Percentiles rank a stretch among this genome's conserved stretches.
These are phyloP conservation scores for Sebastolobus altivelis DNA, from an alignment of 2,797 vertebrate genomes.

Conservation along the genomic window DNA sequence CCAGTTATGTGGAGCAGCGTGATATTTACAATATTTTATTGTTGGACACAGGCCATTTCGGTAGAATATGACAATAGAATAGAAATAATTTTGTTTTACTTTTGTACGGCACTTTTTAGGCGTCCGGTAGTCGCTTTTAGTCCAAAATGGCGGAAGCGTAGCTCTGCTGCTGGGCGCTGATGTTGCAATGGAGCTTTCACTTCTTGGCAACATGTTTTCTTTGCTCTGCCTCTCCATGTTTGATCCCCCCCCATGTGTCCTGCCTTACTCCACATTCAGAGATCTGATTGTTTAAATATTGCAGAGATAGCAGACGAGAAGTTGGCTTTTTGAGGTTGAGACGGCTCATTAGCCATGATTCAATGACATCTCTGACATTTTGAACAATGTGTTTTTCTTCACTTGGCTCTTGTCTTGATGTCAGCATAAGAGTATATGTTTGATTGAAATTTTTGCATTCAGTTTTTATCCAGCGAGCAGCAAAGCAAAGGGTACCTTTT, in stretches of 20 bases:
- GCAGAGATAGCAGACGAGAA: neutral
- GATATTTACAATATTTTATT: too few relatives aligned
- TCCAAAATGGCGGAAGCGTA: too few relatives aligned
- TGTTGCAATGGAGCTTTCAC: too few relatives aligned
- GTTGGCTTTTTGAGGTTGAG: constrained; percentile 9
- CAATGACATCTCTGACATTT: constrained; percentile 49
- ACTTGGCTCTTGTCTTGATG: constrained; percentile 1
- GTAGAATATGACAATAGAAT: too few relatives aligned
- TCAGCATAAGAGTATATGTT: constrained; percentile 24
- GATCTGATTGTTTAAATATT: constrained; percentile 19
- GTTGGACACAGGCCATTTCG: too few relatives aligned
- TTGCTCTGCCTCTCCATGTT: constrained; percentile 3
- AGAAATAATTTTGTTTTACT: too few relatives aligned
- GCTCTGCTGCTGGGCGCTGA: too few relatives aligned
- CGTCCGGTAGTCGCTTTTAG: too few relatives aligned
- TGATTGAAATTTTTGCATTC: constrained; percentile 5
- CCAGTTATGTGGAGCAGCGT: too few relatives aligned
- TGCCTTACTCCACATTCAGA: constrained; percentile 26
- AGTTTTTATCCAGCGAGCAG: neutral
- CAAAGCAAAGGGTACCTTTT: neutral
- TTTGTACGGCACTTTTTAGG: too few relatives aligned
- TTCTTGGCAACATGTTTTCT: too few relatives aligned
- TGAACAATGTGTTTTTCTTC: constrained; percentile 10
- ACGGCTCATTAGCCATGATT: constrained; percentile 41
- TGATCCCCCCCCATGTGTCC: constrained; percentile 22